Evolutionary conservation across 2,113 vertebrate genomes (phyloP).

Genomic region (Caranx ignobilis): DNA sequence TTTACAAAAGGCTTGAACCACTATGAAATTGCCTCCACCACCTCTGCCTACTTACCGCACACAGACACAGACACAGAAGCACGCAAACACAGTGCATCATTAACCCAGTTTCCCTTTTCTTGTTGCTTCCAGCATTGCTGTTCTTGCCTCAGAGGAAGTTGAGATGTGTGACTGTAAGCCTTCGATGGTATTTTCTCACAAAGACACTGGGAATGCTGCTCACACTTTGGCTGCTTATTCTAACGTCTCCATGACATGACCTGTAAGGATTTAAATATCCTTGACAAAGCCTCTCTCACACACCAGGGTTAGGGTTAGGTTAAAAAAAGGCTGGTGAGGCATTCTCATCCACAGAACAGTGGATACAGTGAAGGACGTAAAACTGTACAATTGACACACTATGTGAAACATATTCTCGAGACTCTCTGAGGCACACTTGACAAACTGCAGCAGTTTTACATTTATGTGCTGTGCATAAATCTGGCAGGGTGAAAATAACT

Average conservation of each 20-base stretch:
- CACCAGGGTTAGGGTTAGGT: not conserved
- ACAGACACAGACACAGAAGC: slow-evolving; percentile 13
- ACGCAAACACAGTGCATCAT: slow-evolving; percentile 22
- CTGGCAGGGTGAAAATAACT: slow-evolving; percentile 38
- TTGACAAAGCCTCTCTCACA: slow-evolving; percentile 18
- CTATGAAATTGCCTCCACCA: slow-evolving; percentile 46
- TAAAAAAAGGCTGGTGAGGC: slow-evolving; percentile 3
- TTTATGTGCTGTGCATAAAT: slow-evolving; percentile 29
- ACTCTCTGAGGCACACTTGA: slow-evolving; percentile 26
- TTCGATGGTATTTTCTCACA: slow-evolving; percentile 43
- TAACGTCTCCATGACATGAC: slow-evolving; percentile 38
- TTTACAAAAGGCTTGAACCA: slow-evolving; percentile 57
- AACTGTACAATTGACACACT: slow-evolving; percentile 12
- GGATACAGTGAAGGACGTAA: slow-evolving; percentile 13
- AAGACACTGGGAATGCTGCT: slow-evolving; percentile 18
- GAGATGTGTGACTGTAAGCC: slow-evolving; percentile 41
- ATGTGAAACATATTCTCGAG: slow-evolving; percentile 15
- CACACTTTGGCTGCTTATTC: slow-evolving; percentile 53
- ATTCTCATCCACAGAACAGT: not conserved
- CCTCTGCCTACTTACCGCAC: not conserved
- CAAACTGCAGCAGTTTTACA: slow-evolving; percentile 39
- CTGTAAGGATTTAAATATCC: slow-evolving; percentile 52
- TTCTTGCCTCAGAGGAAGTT: slow-evolving; percentile 30
- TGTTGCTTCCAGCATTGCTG: slow-evolving; percentile 26
- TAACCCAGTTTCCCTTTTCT: slow-evolving; percentile 61